Base-by-base conservation (phyloP, 2,888 invertebrate genomes). In the Drosophila mulleri region DNA sequence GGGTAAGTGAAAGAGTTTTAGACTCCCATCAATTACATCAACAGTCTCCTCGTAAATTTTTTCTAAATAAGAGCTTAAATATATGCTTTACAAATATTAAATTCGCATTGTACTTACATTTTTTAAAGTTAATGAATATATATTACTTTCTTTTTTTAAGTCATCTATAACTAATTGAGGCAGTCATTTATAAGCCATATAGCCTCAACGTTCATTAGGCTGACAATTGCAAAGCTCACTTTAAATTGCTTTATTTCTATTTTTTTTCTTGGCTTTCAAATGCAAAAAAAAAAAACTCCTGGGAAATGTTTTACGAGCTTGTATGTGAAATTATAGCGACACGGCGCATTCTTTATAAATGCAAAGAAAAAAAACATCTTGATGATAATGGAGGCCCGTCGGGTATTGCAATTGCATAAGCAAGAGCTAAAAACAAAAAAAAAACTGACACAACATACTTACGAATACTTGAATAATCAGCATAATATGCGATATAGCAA, bases 391-490 rank as follows among this genome's bases (percentile, higher is more conserved):
- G 54, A 54, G 37, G 57, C 20, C 20, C 45, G 42, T 16, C 59
- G 52, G 58, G 72, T 60, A 71, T 64, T 63, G 64, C 42, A 65
- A 73, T 78, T 82, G 82, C 83, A 83, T 83, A 88, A 77, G 72
- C 57, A 65, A 63, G 67, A 67, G 68, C 65, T 83, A 41, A 62
- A 47, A 63, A 35, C 2, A 23, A 23, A 45, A 23, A 37, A 61
- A 66, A 80, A 78, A 82, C 85, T 82, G 85, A 79, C 85, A 82
- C 82, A 84, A 79, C 88, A 82, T 58, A 67, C 80, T 71, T 60
- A 47, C 80, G 45, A 76, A 76, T 76, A 80, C 79, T 75, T 83
- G 89, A 87, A 88, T 87, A 83, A 87, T 83, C 89, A 83, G 87
- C 87, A 84, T 84, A 73, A 85, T 88, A 73, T 67, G 80, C 79